These are phyloP conservation scores for Syrista parreyssii DNA, from an alignment of 2,888 invertebrate genomes.

Conservation along the genomic window DNA sequence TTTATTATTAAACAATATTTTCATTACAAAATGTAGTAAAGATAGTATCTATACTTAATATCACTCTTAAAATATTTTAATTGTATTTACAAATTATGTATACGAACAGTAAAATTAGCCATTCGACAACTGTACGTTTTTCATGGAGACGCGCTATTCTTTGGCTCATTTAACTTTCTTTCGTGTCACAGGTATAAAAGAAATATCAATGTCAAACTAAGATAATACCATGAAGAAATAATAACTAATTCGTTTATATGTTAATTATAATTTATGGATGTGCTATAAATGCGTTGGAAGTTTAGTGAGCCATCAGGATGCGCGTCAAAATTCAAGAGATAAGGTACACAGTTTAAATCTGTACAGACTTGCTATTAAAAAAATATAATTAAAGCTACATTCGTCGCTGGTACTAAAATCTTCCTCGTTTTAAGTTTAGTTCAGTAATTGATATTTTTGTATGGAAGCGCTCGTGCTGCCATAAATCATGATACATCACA, in stretches of 20 bases:
- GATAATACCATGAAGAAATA: neutral
- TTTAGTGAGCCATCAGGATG: neutral
- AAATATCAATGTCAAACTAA: neutral
- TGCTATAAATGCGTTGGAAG: neutral
- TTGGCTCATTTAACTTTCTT: neutral
- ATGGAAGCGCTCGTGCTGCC: neutral
- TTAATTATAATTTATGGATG: neutral
- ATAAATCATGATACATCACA: neutral
- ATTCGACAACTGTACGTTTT: neutral
- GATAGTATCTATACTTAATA: neutral
- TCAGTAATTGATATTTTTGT: neutral
- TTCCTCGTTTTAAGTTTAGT: neutral
- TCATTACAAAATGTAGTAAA: neutral
- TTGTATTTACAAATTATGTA: neutral
- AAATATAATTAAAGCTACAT: conserved; percentile 44
- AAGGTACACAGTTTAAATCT: neutral
- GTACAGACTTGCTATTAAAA: conserved; percentile 23
- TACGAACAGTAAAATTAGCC: neutral
- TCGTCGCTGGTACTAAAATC: conserved; percentile 45
- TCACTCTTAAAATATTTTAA: neutral
- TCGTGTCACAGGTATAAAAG: conserved; percentile 30
- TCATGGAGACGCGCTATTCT: neutral
- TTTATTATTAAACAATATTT: neutral
- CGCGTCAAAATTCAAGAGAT: neutral
- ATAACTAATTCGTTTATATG: neutral